Evolutionary conservation across 2,888 invertebrate species (phyloP).

Genomic region (Cryptocephalus moraei): DNA sequence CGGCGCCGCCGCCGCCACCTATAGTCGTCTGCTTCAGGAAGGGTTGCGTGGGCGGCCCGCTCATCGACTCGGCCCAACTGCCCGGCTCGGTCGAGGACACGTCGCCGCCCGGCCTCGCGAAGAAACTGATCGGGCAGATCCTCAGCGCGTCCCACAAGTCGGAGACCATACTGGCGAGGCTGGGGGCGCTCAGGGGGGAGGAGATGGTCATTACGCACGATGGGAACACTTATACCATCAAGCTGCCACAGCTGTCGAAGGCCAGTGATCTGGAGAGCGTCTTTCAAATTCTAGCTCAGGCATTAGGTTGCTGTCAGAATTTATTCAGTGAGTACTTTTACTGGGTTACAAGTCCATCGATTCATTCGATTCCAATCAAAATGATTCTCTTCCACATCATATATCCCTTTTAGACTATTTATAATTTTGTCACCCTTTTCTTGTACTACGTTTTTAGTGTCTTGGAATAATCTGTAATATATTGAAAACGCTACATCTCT

Average conservation of each 20-base stretch:
- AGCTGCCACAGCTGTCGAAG: constrained; percentile 42
- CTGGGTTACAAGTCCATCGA: no score
- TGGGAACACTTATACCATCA: constrained; percentile 44
- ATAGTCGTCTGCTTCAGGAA: constrained; percentile 43
- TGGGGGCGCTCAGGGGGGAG: constrained; percentile 27
- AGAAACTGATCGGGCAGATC: constrained; percentile 30
- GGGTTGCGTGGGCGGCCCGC: constrained; percentile 43
- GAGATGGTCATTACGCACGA: constrained; percentile 33
- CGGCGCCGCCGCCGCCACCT: constrained; percentile 42
- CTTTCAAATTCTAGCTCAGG: constrained; percentile 42
- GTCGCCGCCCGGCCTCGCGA: constrained; percentile 35
- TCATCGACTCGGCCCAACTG: constrained; percentile 39
- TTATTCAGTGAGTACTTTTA: constrained; percentile 39
- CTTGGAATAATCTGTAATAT: no score
- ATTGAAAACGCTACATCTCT: no score
- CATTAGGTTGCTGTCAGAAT: constrained; percentile 46
- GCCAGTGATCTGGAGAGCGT: constrained; percentile 40
- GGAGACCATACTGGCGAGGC: constrained; percentile 30
- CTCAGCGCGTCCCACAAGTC: constrained; percentile 31
- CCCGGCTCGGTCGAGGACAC: constrained; percentile 42
- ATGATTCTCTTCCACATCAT: no score
- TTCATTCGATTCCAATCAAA: no score
- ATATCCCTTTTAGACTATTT: no score
- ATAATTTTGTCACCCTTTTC: no score
- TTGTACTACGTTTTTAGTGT: no score